Percentiles rank a stretch among this genome's conserved stretches.
Evolutionary conservation across 2,888 invertebrate species (phyloP).

Genomic region (Orchesellides sinensis): DNA sequence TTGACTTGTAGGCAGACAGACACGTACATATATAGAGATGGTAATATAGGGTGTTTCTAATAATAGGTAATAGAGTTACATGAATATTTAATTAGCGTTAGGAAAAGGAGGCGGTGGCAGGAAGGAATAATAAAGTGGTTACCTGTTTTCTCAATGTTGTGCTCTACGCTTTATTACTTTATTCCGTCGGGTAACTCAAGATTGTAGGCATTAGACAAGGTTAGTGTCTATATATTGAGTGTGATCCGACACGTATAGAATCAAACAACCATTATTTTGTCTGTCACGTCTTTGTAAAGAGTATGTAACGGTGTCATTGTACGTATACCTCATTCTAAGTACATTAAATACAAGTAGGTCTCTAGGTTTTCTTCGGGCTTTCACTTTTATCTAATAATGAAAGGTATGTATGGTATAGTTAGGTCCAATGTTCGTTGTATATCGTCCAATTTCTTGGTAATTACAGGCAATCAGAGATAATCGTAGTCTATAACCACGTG

Average conservation of each 20-base stretch:
- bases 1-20: no score
- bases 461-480: no score
- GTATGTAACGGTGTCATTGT: background rate
- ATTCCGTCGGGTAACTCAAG: background rate
- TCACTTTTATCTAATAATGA: constrained; percentile 14
- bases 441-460: no score
- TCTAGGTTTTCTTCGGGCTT: background rate
- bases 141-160: no score
- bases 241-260: background rate
- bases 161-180: background rate
- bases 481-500: no score
- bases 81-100: constrained; percentile 24
- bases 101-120: no score
- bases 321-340: background rate
- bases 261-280: constrained; percentile 1
- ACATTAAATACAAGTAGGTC: background rate
- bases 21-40: background rate
- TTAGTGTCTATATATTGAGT: background rate
- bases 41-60: background rate
- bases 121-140: no score
- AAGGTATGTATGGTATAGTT: no score
- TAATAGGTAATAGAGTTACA: background rate
- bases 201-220: background rate
- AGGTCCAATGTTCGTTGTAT: no score
- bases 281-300: constrained; percentile 4